Evolutionary conservation across 2,113 vertebrate genomes (phyloP).

Genomic region (Gila orcuttii): DNA sequence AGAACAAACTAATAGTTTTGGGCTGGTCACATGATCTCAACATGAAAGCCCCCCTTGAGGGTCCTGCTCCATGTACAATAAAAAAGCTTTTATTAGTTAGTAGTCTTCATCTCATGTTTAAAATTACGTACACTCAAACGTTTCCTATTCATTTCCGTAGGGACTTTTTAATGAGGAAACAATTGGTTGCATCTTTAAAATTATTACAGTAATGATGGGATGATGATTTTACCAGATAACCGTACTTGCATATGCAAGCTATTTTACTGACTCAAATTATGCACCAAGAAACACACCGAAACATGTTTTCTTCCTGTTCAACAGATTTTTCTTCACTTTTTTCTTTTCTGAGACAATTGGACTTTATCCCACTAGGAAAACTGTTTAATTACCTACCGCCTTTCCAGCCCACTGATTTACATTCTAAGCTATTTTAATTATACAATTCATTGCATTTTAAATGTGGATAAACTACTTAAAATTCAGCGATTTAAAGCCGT

Average conservation of each 20-base stretch:
- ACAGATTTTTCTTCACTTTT: conserved; percentile 43
- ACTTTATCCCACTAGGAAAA: conserved; percentile 75
- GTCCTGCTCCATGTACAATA: background rate
- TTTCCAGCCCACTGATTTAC: conserved; percentile 88
- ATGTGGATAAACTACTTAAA: conserved; percentile 84
- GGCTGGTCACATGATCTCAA: background rate
- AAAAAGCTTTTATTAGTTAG: background rate
- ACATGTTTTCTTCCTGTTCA: conserved; percentile 49
- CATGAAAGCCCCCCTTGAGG: background rate
- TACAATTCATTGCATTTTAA: conserved; percentile 91
- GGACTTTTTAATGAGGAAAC: conserved; percentile 21
- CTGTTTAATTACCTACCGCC: conserved; percentile 83
- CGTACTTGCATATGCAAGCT: background rate
- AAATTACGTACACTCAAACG: background rate
- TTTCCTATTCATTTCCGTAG: background rate
- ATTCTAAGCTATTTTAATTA: conserved; percentile 87
- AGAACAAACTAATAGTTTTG: background rate
- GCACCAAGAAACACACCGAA: conserved; percentile 32
- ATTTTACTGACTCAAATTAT: conserved; percentile 20
- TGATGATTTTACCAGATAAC: conserved; percentile 1
- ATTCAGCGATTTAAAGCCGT: conserved; percentile 87
- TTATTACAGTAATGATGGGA: conserved; percentile 2
- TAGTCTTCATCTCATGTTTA: background rate
- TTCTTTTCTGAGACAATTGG: conserved; percentile 66
- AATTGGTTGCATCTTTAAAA: conserved; percentile 5